Conservation (phyloP, 2,113 vertebrate genomes). For the Fulmarus glacialis region DNA sequence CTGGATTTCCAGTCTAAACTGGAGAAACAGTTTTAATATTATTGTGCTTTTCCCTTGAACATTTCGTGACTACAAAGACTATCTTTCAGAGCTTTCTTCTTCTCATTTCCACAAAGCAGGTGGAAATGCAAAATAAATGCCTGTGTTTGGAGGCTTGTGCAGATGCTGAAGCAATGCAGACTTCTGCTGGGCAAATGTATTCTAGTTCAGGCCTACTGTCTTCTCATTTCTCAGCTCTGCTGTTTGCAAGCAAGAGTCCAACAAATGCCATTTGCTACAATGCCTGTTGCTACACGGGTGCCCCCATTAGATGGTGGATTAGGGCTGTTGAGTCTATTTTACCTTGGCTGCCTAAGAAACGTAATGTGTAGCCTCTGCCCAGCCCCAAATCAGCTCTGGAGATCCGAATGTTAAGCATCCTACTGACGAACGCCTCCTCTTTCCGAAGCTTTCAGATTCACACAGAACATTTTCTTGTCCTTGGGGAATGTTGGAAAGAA, state of each 20-base stretch:
- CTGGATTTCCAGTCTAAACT: neutral
- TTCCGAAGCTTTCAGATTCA: neutral
- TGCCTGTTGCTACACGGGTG: no score
- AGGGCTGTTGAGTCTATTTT: neutral
- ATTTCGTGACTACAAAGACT: fast-evolving
- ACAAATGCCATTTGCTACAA: neutral
- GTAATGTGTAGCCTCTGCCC: neutral
- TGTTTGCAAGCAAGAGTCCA: neutral
- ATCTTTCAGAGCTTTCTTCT: neutral
- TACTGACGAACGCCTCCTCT: neutral
- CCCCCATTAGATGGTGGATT: neutral
- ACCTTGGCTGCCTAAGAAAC: neutral
- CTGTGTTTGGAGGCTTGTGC: neutral
- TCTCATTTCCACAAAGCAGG: neutral
- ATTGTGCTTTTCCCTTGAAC: neutral
- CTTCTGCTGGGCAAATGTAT: no score
- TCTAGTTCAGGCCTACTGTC: no score
- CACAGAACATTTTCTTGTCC: neutral
- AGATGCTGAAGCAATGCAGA: neutral
- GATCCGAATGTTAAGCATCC: neutral
- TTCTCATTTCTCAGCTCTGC: neutral
- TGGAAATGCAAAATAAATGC: neutral
- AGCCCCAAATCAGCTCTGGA: neutral
- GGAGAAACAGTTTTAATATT: neutral
- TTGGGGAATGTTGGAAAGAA: slow-evolving; percentile 1